phyloP scores from a whole-genome alignment of 1,140 invertebrate species.

The Scaptomyza montana region DNA sequence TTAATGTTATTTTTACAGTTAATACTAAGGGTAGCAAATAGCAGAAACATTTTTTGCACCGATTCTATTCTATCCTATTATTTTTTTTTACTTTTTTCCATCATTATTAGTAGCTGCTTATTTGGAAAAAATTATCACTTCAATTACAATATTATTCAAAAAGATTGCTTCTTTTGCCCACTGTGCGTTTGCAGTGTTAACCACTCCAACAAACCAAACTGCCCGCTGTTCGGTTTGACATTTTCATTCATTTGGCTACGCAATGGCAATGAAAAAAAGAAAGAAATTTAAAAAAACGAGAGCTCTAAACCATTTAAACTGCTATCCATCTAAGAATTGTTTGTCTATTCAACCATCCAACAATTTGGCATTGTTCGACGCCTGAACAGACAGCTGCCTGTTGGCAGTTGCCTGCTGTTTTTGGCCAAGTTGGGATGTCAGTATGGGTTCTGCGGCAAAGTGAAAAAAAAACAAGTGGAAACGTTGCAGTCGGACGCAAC shows the following conservation, averaged over 20 bases:
- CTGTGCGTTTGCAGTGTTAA: constrained; percentile 5
- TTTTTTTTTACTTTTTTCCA: too few species aligned
- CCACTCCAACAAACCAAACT: constrained; percentile 34
- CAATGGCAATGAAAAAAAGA: constrained; percentile 51
- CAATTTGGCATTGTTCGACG: constrained; percentile 68
- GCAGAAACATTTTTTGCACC: too few species aligned
- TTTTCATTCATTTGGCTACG: constrained; percentile 82
- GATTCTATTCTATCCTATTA: too few species aligned
- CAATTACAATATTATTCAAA: not conserved
- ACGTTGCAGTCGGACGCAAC: too few species aligned
- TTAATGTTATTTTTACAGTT: too few species aligned
- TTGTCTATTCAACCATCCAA: constrained; percentile 36
- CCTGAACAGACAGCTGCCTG: constrained; percentile 65
- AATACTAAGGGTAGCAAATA: too few species aligned
- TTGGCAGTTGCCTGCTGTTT: constrained; percentile 53
- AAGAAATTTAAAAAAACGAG: constrained; percentile 28
- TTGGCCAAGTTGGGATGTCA: constrained; percentile 72
- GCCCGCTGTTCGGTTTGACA: constrained; percentile 66
- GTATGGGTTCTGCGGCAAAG: constrained; percentile 45
- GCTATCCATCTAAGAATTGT: constrained; percentile 62
- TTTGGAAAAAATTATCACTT: too few species aligned
- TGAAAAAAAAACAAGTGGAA: not conserved
- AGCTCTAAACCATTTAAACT: constrained; percentile 52
- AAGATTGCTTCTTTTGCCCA: not conserved
- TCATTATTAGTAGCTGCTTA: too few species aligned